These are phyloP conservation scores for Echinops telfairi DNA, from an alignment of 2,113 vertebrate species.

Conservation along the genomic window DNA sequence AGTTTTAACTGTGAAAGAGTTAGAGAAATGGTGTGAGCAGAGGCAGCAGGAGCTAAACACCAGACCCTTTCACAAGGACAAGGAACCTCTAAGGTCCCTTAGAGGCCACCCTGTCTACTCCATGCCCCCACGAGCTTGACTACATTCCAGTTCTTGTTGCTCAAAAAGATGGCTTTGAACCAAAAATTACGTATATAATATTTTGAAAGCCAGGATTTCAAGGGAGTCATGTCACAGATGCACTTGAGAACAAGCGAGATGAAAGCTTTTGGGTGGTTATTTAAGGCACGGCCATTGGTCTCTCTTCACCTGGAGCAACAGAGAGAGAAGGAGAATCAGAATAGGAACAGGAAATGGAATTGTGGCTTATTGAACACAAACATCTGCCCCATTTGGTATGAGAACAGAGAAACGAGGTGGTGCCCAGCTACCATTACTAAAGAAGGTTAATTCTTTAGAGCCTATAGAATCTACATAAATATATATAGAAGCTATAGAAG, in stretches of 20 bases:
- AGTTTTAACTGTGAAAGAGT: background rate
- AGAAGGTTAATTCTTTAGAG: no score
- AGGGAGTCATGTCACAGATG: accelerated
- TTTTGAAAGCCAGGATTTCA: accelerated
- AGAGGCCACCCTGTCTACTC: background rate
- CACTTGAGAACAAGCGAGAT: background rate
- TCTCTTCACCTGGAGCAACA: background rate
- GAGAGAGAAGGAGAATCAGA: background rate
- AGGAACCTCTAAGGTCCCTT: accelerated
- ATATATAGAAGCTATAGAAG: no score
- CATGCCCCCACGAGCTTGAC: background rate
- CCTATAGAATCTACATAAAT: no score
- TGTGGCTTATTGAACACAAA: background rate
- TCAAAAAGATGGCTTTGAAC: accelerated
- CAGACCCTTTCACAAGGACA: accelerated
- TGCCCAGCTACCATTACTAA: background rate
- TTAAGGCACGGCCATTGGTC: background rate
- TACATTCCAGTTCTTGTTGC: accelerated
- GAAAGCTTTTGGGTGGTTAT: background rate
- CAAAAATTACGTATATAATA: background rate
- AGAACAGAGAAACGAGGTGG: background rate
- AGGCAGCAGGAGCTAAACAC: no score
- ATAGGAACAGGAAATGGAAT: background rate
- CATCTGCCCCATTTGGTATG: background rate
- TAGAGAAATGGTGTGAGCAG: accelerated